These are phyloP conservation scores for Apis laboriosa DNA, from an alignment of 1,140 invertebrate species.

Conservation along the genomic window DNA sequence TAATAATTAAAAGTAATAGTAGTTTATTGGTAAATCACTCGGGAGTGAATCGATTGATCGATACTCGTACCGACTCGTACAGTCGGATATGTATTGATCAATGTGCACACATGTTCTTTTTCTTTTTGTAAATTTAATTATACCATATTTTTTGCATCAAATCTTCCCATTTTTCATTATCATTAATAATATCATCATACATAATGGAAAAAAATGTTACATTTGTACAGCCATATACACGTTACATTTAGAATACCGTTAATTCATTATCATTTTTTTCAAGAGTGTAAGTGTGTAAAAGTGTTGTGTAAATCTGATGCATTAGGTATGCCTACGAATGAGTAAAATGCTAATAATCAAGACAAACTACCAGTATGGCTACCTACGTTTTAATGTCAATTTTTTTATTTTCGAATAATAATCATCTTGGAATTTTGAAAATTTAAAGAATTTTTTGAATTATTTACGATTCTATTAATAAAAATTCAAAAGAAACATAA, in stretches of 20 bases:
- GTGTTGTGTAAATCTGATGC: slow-evolving; percentile 53
- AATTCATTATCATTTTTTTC: slow-evolving; percentile 75
- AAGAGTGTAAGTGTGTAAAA: slow-evolving; percentile 46
- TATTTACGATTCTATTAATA: neutral
- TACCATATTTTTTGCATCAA: slow-evolving; percentile 65
- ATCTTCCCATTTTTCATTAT: slow-evolving; percentile 67
- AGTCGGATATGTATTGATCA: slow-evolving; percentile 58
- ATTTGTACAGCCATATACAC: slow-evolving; percentile 81
- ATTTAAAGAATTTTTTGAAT: neutral
- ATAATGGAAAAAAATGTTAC: slow-evolving; percentile 81
- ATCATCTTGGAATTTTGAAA: slow-evolving; percentile 33
- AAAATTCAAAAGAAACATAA: neutral
- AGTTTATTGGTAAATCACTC: slow-evolving; percentile 77
- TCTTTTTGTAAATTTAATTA: slow-evolving; percentile 61
- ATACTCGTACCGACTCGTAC: slow-evolving; percentile 46
- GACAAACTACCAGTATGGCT: slow-evolving; percentile 66
- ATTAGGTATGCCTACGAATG: slow-evolving; percentile 68
- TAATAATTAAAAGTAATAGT: slow-evolving; percentile 79
- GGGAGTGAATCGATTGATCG: slow-evolving; percentile 69
- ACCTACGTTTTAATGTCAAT: slow-evolving; percentile 40
- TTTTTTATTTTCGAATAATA: slow-evolving; percentile 32
- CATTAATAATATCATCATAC: slow-evolving; percentile 74
- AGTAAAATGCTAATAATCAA: slow-evolving; percentile 69
- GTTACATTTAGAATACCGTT: slow-evolving; percentile 80
- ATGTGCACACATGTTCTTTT: slow-evolving; percentile 64